Base-by-base conservation (phyloP, 2,888 invertebrate genomes). In the Diploptera punctata region DNA sequence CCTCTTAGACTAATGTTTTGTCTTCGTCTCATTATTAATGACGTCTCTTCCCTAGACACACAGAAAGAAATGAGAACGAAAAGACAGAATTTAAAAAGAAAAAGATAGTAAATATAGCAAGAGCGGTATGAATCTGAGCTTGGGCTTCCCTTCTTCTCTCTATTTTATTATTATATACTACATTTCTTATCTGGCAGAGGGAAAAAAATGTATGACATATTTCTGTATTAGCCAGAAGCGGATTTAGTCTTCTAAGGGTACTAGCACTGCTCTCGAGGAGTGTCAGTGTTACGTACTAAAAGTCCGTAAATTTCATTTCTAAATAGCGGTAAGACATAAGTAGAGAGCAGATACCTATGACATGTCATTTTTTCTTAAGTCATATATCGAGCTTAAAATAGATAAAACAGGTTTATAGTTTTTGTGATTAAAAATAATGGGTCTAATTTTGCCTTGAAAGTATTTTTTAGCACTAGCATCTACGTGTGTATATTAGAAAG, bases 1-100 rank as follows among this genome's bases (percentile, higher is more conserved):
- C 47, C 47, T n/a, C n/a, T 44, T 44, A 47, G 43, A 65, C 26
- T 65, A 65, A 65, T 65, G 65, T 65, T 65, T 65, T 65, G 65
- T 65, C 65, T 65, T 44, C 47, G 44, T 44, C 65, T 9, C 18
- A 47, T 65, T 65, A 65, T 65, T 65, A 65, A 65, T 47, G 65
- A 29, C 47, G 16, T 47, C 24, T 18, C 26, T 26, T 21, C 47
- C 3, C 43, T 16, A 43, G 10, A 10, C 33, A 18, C 38, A 13
- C 38, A 16, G 24, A 5, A 38, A 1, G 1, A 24, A 16, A 26
- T n/a, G 26, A 29, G 26, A 65, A 21, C n/a, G 26, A 26, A 43
- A 65, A 43, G 62, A 43, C 43, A 24, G 43, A 65, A 65, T 47
- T 65, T 65, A 57, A 57, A 57, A 24, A 29, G 29, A 29, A 16